These are phyloP conservation scores for Percina caprodes DNA, from an alignment of 2,113 vertebrate genomes.

Conservation along the genomic window DNA sequence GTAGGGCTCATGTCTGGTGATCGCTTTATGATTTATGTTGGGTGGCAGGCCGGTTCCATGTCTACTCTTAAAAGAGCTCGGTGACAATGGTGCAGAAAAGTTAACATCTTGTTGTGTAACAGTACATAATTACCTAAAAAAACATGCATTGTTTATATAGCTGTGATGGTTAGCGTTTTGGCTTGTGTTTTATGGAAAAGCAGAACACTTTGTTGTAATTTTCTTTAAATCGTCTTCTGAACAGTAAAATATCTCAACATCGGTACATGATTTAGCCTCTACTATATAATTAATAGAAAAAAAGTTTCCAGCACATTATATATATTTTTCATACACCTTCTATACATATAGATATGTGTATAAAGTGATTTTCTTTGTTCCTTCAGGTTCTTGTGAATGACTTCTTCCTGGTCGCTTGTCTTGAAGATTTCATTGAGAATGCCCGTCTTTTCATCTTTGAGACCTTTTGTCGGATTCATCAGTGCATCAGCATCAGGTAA, in stretches of 20 bases:
- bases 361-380: background rate
- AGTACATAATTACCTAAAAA: background rate
- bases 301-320: no score
- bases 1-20: background rate
- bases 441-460: slow-evolving; percentile 98
- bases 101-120: background rate
- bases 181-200: no score
- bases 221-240: background rate
- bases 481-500: slow-evolving; percentile 98
- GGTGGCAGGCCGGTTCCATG: background rate
- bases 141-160: no score
- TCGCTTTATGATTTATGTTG: background rate
- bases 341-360: background rate
- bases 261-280: background rate
- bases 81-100: background rate
- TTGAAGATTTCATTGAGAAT: slow-evolving; percentile 98
- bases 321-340: background rate
- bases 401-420: slow-evolving; percentile 96
- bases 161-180: background rate
- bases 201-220: background rate
- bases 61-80: background rate
- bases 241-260: background rate
- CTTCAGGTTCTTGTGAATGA: slow-evolving; percentile 94
- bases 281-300: no score
- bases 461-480: slow-evolving; percentile 98